Conservation (phyloP, 64 coral and sea anemone species). For the Catalaphyllia jardinei region DNA sequence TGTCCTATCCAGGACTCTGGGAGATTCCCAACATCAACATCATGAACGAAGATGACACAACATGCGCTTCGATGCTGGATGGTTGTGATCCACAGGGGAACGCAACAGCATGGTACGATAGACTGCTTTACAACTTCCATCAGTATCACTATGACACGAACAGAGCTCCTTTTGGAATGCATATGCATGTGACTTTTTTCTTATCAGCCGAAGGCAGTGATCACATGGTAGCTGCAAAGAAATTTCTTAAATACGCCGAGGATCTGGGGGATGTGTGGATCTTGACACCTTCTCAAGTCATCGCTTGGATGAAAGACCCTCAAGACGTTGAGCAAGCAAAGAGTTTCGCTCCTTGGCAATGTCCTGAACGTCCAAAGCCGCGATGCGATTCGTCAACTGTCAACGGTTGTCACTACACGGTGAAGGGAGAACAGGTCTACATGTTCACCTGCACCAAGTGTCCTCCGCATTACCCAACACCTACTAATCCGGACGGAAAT, state of each 20-base stretch:
- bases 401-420: constrained; percentile 65
- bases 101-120: constrained; percentile 54
- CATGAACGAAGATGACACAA: constrained; percentile 54
- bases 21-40: constrained; percentile 77
- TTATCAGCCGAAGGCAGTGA: background rate
- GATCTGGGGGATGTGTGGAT: constrained; percentile 77
- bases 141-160: constrained; percentile 63
- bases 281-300: constrained; percentile 66
- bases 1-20: constrained; percentile 85
- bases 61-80: constrained; percentile 82
- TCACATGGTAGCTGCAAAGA: constrained; percentile 68
- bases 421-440: constrained; percentile 63
- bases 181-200: constrained; percentile 70
- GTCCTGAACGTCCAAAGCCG: constrained; percentile 61
- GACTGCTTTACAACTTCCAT: constrained; percentile 29
- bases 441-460: constrained; percentile 79
- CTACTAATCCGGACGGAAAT: constrained; percentile 77
- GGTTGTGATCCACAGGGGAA: constrained; percentile 55
- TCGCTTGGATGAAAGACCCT: constrained; percentile 82
- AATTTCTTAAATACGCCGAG: constrained; percentile 58
- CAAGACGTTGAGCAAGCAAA: constrained; percentile 59
- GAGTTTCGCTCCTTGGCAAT: constrained; percentile 68
- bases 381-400: constrained; percentile 26
- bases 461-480: constrained; percentile 71
- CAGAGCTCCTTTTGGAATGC: constrained; percentile 77